Percentiles rank a stretch among this genome's conserved stretches.
Evolutionary conservation across 2,797 vertebrate species (phyloP).

Genomic region (Betta splendens): DNA sequence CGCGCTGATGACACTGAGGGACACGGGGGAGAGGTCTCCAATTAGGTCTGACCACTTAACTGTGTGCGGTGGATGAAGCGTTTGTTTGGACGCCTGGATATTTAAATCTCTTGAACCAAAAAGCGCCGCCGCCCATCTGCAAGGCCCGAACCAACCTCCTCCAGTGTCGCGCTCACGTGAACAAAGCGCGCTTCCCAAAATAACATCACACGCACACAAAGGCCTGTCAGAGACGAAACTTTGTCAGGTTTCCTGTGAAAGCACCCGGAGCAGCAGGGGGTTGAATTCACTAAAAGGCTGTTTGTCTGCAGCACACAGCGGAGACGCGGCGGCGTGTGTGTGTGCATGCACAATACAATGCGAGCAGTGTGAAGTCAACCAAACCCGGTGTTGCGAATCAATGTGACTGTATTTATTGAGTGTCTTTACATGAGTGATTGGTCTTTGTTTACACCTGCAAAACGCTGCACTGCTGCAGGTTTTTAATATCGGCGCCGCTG

Average conservation of each 20-base stretch:
- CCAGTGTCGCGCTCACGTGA: background rate
- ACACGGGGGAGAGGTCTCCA: constrained; percentile 22
- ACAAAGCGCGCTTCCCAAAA: background rate
- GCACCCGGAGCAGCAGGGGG: background rate
- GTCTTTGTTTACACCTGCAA: too few relatives aligned
- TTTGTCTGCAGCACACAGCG: background rate
- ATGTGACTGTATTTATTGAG: too few relatives aligned
- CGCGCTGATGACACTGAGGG: constrained; percentile 13
- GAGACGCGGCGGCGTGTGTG: background rate
- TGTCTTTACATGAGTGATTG: background rate
- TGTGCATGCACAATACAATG: background rate
- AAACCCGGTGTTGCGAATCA: too few relatives aligned
- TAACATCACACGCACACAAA: background rate
- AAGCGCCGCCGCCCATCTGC: background rate
- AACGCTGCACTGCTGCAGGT: too few relatives aligned
- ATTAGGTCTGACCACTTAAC: constrained; percentile 5
- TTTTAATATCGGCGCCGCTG: too few relatives aligned
- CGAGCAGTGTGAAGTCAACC: background rate
- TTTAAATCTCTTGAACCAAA: background rate
- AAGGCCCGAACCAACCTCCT: background rate
- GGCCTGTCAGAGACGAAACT: background rate
- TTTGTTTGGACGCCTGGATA: background rate
- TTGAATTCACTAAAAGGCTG: background rate
- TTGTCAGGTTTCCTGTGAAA: background rate
- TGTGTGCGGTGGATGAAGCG: background rate